Evolutionary conservation across 2,888 invertebrate genomes (phyloP).

Genomic region (Lomographa bimaculata): DNA sequence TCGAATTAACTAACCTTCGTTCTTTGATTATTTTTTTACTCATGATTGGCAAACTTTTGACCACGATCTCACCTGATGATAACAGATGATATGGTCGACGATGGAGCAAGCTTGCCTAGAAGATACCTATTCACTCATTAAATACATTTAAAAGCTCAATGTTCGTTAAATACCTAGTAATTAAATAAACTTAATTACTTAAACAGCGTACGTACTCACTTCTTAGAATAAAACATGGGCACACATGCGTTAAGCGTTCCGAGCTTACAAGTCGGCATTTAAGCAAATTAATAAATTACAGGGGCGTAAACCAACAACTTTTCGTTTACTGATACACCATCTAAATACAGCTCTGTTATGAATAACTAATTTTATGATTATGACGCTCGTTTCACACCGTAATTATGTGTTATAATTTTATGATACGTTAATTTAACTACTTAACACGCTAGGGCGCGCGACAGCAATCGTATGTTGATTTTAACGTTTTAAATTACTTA

Average conservation of each 20-base stretch:
- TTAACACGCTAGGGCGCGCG: conserved; percentile 51
- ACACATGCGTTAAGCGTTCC: conserved; percentile 20
- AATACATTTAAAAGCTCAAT: too few species aligned
- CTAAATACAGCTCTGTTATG: conserved; percentile 77
- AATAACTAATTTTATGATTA: conserved; percentile 73
- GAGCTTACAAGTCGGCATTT: conserved; percentile 38
- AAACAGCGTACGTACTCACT: conserved; percentile 4
- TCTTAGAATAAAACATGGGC: conserved; percentile 21
- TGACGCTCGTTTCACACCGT: conserved; percentile 54
- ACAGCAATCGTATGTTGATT: conserved; percentile 3
- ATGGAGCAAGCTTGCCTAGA: too few species aligned
- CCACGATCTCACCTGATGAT: too few species aligned
- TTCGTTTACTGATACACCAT: conserved; percentile 65
- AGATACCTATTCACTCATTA: too few species aligned
- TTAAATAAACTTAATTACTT: conserved; percentile 13
- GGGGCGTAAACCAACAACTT: conserved; percentile 50
- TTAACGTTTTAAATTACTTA: conserved; percentile 2
- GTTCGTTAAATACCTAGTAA: too few species aligned
- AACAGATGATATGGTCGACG: too few species aligned
- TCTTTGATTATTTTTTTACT: too few species aligned
- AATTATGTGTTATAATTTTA: conserved; percentile 70
- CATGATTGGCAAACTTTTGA: too few species aligned
- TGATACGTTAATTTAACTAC: conserved; percentile 63
- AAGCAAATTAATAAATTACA: conserved; percentile 73
- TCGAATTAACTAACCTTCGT: too few species aligned